A percentile compares a stretch with the other conserved stretches of the same genome.
These are phyloP conservation scores for Platalea minor DNA, from an alignment of 2,797 vertebrate species.

Conservation along the genomic window DNA sequence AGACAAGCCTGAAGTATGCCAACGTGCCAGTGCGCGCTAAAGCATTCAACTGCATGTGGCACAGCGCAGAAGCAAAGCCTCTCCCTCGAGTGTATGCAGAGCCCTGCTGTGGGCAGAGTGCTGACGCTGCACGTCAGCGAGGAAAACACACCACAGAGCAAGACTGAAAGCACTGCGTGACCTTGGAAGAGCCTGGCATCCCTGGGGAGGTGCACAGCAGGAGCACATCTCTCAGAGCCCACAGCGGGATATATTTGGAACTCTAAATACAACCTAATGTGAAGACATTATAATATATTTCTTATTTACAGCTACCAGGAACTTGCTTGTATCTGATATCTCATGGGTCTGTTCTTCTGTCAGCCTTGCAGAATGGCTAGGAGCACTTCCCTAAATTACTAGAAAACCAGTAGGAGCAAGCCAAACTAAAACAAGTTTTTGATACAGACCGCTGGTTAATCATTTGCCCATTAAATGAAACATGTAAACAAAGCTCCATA, in stretches of 20 bases:
- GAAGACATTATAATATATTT: not conserved
- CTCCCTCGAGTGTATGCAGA: not conserved
- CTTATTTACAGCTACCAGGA: conserved; percentile 7
- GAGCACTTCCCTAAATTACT: not conserved
- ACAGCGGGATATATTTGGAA: not conserved
- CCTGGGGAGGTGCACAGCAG: not conserved
- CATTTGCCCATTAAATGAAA: not conserved
- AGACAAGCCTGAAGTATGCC: not conserved
- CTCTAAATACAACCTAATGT: not conserved
- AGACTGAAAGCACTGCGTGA: not conserved
- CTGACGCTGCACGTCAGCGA: not conserved
- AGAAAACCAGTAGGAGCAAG: not conserved
- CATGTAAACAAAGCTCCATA: not conserved
- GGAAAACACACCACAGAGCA: not conserved
- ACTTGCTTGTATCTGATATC: not conserved
- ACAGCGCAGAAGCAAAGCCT: not conserved
- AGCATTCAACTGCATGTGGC: not conserved
- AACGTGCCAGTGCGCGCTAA: not conserved
- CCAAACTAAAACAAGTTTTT: not conserved
- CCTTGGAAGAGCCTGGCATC: not conserved
- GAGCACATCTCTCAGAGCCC: not conserved
- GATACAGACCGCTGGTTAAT: not conserved
- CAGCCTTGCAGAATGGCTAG: not conserved
- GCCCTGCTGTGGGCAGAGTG: not conserved
- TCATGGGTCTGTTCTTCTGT: not conserved